Conservation (phyloP, 2,888 invertebrate species). For the Drosophila buzzatii region DNA sequence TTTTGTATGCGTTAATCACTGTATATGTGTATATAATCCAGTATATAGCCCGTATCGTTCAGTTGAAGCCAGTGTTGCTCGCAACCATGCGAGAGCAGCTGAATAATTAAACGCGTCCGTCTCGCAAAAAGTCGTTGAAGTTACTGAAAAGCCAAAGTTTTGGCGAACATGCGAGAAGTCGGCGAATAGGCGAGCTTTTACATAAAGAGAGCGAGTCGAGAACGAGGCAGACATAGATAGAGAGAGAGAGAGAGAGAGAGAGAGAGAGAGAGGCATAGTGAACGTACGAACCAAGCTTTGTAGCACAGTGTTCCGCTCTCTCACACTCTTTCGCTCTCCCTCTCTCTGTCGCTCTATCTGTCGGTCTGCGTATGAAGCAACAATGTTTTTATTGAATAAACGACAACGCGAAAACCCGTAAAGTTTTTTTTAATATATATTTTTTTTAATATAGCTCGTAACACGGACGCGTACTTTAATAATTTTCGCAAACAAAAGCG, state of each 20-base stretch:
- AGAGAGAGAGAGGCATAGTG: constrained; percentile 15
- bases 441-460: constrained; percentile 44
- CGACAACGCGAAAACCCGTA: constrained; percentile 65
- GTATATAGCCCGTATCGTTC: constrained; percentile 69
- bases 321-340: not conserved
- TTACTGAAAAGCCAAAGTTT: constrained; percentile 72
- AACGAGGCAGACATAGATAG: not conserved
- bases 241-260: too few relatives aligned
- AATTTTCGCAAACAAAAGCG: constrained; percentile 61
- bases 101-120: constrained; percentile 71
- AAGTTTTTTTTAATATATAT: constrained; percentile 40
- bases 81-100: constrained; percentile 25
- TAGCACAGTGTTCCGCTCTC: constrained; percentile 50
- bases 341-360: not conserved
- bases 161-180: constrained; percentile 40
- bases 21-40: constrained; percentile 48
- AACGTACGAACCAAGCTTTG: constrained; percentile 52
- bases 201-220: not conserved
- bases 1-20: constrained; percentile 49
- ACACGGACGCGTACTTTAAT: constrained; percentile 60
- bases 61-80: constrained; percentile 55
- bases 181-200: constrained; percentile 47
- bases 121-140: constrained; percentile 82
- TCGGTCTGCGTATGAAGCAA: constrained; percentile 57
- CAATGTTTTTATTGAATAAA: constrained; percentile 70